These are phyloP conservation scores for Himalopsyche kuldschensis DNA, from an alignment of 2,888 invertebrate genomes.

Conservation along the genomic window DNA sequence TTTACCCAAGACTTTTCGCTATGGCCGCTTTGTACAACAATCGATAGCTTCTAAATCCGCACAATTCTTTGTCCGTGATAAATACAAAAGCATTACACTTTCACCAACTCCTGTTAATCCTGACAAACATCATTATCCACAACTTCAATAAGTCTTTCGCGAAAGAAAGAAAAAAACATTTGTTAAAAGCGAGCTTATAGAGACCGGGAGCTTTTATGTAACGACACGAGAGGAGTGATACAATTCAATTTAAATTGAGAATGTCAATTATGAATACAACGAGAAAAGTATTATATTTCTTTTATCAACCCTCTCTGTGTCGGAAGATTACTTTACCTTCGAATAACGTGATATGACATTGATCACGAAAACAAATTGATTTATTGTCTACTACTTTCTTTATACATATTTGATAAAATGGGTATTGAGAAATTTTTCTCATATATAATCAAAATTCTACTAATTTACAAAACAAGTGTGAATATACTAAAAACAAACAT, in stretches of 20 bases:
- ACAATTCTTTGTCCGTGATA: background rate
- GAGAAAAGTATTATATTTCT: background rate
- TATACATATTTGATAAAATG: no score
- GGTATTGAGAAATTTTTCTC: no score
- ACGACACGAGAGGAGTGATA: background rate
- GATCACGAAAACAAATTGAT: no score
- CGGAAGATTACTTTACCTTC: no score
- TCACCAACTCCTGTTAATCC: background rate
- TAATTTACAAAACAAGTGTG: no score
- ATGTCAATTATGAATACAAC: background rate
- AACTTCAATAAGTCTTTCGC: background rate
- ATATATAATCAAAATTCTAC: no score
- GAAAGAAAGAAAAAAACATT: background rate
- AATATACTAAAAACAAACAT: no score
- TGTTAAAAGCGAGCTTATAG: background rate
- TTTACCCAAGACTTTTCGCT: background rate
- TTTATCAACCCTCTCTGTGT: no score
- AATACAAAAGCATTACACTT: background rate
- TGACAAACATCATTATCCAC: constrained; percentile 1
- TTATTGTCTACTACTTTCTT: no score
- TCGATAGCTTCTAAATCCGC: background rate
- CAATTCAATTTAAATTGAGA: background rate
- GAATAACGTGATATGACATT: no score
- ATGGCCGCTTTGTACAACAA: background rate
- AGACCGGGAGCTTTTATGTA: background rate